A percentile compares a stretch with the other conserved stretches of the same genome.
These are phyloP conservation scores for Acropternis orthonyx DNA, from an alignment of 2,797 vertebrate species.

Conservation along the genomic window DNA sequence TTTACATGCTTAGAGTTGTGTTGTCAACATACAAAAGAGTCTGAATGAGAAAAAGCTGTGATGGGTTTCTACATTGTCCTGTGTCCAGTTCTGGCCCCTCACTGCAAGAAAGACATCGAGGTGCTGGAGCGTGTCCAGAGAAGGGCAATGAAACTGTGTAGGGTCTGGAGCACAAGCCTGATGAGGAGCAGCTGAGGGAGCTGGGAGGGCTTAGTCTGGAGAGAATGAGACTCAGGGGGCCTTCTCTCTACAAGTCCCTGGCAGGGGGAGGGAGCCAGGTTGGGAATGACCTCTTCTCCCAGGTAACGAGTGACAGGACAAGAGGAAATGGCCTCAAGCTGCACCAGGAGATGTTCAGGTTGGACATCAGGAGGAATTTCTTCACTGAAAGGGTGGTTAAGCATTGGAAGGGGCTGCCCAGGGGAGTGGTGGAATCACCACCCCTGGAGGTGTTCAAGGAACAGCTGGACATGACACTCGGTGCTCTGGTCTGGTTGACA, in stretches of 20 bases:
- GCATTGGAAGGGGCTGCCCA: not conserved
- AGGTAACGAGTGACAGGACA: not conserved
- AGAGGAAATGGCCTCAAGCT: not conserved
- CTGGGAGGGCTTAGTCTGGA: not conserved
- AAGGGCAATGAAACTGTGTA: not conserved
- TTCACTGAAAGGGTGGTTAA: not conserved
- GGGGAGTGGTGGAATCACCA: not conserved
- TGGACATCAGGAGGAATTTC: not conserved
- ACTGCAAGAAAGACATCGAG: not conserved
- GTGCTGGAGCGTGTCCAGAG: not conserved
- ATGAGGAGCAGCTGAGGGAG: not conserved
- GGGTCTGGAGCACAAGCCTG: not conserved
- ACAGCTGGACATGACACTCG: accelerated
- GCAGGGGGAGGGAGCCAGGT: not conserved
- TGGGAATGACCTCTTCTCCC: not conserved
- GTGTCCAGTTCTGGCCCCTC: not conserved
- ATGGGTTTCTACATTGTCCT: not conserved
- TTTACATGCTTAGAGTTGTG: not conserved
- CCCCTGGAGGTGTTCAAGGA: not conserved
- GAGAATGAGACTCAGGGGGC: not conserved
- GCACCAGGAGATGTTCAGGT: not conserved
- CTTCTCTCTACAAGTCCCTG: not conserved
- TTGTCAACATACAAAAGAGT: not conserved
- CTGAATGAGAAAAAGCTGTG: not conserved
- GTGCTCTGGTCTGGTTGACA: not conserved